Percentiles rank a stretch among this genome's conserved stretches.
These are phyloP conservation scores for Erpetoichthys calabaricus DNA, from an alignment of 2,797 vertebrate genomes.

Conservation along the genomic window DNA sequence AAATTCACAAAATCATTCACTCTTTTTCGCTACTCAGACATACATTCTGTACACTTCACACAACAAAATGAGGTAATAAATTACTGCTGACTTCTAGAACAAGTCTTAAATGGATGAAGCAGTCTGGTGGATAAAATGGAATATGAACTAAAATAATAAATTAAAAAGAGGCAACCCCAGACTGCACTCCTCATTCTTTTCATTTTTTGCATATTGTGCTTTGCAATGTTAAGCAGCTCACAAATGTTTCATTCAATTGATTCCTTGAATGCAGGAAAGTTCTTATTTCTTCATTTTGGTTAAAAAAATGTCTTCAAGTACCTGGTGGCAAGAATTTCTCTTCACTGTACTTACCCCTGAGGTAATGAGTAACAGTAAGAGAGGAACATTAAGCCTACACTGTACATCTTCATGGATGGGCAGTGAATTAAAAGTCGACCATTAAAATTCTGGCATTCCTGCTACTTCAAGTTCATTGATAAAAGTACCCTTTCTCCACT, in stretches of 20 bases:
- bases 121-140: neutral
- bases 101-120: neutral
- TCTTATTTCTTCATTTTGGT: neutral
- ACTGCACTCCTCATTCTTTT: neutral
- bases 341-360: slow-evolving; percentile 1
- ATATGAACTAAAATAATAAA: neutral
- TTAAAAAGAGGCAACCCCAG: too few relatives aligned
- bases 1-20: neutral
- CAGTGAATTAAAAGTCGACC: too few relatives aligned
- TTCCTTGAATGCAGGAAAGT: neutral
- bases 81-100: neutral
- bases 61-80: neutral
- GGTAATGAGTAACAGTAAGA: slow-evolving; percentile 4
- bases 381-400: neutral
- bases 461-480: too few relatives aligned
- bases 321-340: neutral
- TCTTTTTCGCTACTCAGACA: neutral
- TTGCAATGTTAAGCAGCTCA: too few relatives aligned
- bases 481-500: too few relatives aligned
- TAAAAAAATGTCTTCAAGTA: neutral
- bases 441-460: too few relatives aligned
- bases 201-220: neutral
- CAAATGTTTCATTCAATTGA: too few relatives aligned
- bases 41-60: neutral
- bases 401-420: neutral